Conservation (phyloP, 2,888 invertebrate species). For the Choreutis nemorana region DNA sequence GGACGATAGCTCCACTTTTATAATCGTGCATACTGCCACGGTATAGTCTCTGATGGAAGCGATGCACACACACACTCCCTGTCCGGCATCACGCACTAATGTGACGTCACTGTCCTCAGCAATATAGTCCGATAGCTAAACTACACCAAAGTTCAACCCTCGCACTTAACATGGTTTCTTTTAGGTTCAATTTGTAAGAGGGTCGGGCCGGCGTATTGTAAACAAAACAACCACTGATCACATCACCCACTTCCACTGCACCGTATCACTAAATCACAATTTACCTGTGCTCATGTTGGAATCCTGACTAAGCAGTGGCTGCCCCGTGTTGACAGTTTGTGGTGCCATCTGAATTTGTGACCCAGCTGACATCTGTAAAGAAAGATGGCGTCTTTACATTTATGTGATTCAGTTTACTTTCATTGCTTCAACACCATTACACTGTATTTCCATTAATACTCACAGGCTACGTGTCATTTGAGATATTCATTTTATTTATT, state of each 20-base stretch:
- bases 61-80: slow-evolving; percentile 57
- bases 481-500: slow-evolving; percentile 26
- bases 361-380: slow-evolving; percentile 93
- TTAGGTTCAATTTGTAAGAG: slow-evolving; percentile 26
- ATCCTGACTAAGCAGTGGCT: slow-evolving; percentile 92
- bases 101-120: slow-evolving; percentile 59
- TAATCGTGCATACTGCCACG: slow-evolving; percentile 56
- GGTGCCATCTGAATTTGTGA: slow-evolving; percentile 98
- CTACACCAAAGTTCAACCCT: slow-evolving; percentile 36
- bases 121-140: slow-evolving; percentile 40
- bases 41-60: slow-evolving; percentile 41
- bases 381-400: slow-evolving; percentile 67
- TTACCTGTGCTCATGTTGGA: slow-evolving; percentile 97
- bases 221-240: slow-evolving; percentile 22
- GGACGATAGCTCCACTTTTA: slow-evolving; percentile 56
- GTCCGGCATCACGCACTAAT: slow-evolving; percentile 56
- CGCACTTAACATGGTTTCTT: slow-evolving; percentile 31
- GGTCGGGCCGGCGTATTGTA: slow-evolving; percentile 27
- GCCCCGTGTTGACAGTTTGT: slow-evolving; percentile 85
- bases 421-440: slow-evolving; percentile 24
- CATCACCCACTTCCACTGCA: slow-evolving; percentile 27
- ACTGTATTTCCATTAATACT: slow-evolving; percentile 24
- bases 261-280: slow-evolving; percentile 54
- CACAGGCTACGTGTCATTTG: slow-evolving; percentile 32
- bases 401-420: slow-evolving; percentile 49